A percentile compares a stretch with the other conserved stretches of the same genome.
Conservation (phyloP, 1,140 invertebrate species). For the Drosophila gunungcola region DNA sequence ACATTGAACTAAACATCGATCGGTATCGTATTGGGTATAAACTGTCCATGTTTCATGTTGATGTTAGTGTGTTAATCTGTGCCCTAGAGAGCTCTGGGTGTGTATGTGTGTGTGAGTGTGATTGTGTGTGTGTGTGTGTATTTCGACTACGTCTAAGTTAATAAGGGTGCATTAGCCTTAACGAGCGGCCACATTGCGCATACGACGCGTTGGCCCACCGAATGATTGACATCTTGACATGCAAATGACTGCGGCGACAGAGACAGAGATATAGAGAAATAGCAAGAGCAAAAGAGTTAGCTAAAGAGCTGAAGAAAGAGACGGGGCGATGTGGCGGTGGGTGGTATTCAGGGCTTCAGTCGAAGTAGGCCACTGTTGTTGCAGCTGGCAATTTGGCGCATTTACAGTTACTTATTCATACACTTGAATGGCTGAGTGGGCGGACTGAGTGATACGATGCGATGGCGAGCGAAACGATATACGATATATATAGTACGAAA, state of each 20-base stretch:
- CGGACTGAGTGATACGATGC: constrained; percentile 22
- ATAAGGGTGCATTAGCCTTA: constrained; percentile 71
- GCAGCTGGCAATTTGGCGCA: constrained; percentile 64
- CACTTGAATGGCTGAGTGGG: constrained; percentile 41
- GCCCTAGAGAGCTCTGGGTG: constrained; percentile 38
- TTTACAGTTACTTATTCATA: constrained; percentile 60
- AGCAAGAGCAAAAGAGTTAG: constrained; percentile 19
- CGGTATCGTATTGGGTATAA: constrained; percentile 41
- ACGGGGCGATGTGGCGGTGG: constrained; percentile 20
- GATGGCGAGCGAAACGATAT: constrained; percentile 43
- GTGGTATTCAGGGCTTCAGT: constrained; percentile 27
- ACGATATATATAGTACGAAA: constrained; percentile 30
- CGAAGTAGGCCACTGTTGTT: constrained; percentile 49
- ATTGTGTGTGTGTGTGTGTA: constrained; percentile 33
- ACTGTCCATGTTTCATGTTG: constrained; percentile 26
- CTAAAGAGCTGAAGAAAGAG: constrained; percentile 5
- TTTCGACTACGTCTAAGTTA: constrained; percentile 61
- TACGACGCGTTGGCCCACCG: constrained; percentile 54
- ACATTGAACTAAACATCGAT: constrained; percentile 77
- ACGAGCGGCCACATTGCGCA: constrained; percentile 62
- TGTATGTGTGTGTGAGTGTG: too few species aligned
- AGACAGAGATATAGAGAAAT: constrained; percentile 33
- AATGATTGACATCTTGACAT: constrained; percentile 75
- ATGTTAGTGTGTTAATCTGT: constrained; percentile 46
- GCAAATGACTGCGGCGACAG: constrained; percentile 65